Evolutionary conservation across 2,888 invertebrate genomes (phyloP), one percentile per base, ranked within the genome.

Genomic region (Baccha elongata): DNA sequence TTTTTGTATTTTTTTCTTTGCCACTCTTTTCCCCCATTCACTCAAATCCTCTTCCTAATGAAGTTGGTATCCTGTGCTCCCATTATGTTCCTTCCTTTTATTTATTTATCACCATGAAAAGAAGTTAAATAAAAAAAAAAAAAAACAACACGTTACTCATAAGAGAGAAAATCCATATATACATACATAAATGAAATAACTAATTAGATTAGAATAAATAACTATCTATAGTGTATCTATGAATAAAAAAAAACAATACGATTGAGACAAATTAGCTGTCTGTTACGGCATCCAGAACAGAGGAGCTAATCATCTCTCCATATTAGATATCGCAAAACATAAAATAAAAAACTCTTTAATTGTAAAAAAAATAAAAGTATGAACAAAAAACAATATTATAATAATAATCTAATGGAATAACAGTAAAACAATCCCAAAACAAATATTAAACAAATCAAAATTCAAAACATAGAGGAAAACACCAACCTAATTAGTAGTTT

Each of bases 121-220:
- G 13, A 75, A 60, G 15, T 29, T 64, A 32, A 55, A 62, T 46
- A 55, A 62, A 69, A 37, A 32, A 50, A 29, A 72, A 50, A 69
- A 32, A 32, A n/a, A n/a, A n/a, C n/a, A n/a, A n/a, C 15, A 80
- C 35, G 46, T 76, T 71, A 83, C 67, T 83, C 76, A 60, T 71
- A 71, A 69, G 40, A 58, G 19, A 67, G 32, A 50, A 65, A 21
- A 69, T 26, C 15, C 40, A 55, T 23, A 62, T 15, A 64, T 44
- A 71, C 26, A 62, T 48, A 62, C 48, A 65, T 75, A 71, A 76
- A 65, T 65, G 35, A 62, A 81, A 78, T 68, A 78, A 78, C 62
- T 73, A 72, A 68, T 67, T 78, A 83, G 78, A 72, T 68, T 78
- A 78, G 62, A 78, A 44, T 68, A 83, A 83, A 72, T 67, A 81